Evolutionary conservation across 1,140 invertebrate species (phyloP).

Genomic region (Lasioglossum baleicum): DNA sequence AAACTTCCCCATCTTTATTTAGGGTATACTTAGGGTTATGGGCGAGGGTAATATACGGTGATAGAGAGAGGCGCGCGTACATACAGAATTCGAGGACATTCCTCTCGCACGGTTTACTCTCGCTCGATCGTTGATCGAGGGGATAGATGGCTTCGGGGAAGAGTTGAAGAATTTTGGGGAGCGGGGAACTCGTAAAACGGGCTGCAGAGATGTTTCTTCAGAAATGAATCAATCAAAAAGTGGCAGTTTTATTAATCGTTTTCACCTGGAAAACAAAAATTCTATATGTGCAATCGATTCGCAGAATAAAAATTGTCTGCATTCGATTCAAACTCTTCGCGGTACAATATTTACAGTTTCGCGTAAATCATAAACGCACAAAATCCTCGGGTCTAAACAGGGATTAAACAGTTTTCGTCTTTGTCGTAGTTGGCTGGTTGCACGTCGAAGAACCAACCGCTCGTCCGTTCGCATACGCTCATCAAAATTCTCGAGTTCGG

Average conservation of each 20-base stretch:
- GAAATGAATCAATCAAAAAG: too few relatives aligned
- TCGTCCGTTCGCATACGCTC: background rate
- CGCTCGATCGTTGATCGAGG: background rate
- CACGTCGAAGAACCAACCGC: background rate
- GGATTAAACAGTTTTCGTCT: too few relatives aligned
- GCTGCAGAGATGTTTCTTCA: background rate
- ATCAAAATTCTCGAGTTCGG: background rate
- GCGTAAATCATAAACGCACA: too few relatives aligned
- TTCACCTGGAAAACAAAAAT: too few relatives aligned
- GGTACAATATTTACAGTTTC: too few relatives aligned
- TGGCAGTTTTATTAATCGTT: too few relatives aligned
- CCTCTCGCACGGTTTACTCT: background rate
- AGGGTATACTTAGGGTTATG: background rate
- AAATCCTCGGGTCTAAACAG: too few relatives aligned
- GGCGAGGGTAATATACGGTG: background rate
- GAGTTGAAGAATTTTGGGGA: background rate
- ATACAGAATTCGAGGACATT: background rate
- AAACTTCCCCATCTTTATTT: constrained; percentile 6
- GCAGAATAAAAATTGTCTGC: too few relatives aligned
- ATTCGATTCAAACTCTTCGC: too few relatives aligned
- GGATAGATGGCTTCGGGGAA: background rate
- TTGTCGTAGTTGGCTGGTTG: too few relatives aligned
- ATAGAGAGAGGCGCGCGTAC: background rate
- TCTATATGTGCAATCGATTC: too few relatives aligned
- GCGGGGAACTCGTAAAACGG: background rate